These are phyloP conservation scores for Dicaeum eximium DNA, from an alignment of 2,113 vertebrate genomes.

Conservation along the genomic window DNA sequence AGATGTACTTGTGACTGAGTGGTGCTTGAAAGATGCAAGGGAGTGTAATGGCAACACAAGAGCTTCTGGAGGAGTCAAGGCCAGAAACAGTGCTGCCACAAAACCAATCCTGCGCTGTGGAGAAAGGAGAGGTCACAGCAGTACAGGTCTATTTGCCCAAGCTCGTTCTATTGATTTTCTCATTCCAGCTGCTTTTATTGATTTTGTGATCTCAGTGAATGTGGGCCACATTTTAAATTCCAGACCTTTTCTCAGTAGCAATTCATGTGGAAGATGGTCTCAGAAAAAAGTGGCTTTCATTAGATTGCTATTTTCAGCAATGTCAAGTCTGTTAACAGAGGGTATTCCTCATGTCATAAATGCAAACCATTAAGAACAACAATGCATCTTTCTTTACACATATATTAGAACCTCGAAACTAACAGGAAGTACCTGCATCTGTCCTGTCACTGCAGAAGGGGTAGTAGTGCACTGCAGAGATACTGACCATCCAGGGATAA, in stretches of 20 bases:
- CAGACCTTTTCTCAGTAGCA: background rate
- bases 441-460: background rate
- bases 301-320: background rate
- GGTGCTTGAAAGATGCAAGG: background rate
- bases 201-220: conserved; percentile 35
- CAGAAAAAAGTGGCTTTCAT: background rate
- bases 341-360: background rate
- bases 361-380: background rate
- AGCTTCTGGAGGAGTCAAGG: background rate
- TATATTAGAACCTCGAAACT: background rate
- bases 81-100: background rate
- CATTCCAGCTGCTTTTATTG: background rate
- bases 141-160: background rate
- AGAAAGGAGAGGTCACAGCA: conserved; percentile 12
- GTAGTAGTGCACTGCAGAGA: background rate
- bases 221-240: conserved; percentile 6
- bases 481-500: background rate
- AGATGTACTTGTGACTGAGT: background rate
- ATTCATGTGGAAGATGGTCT: background rate
- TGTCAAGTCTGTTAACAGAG: background rate
- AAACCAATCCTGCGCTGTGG: background rate
- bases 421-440: background rate
- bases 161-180: background rate
- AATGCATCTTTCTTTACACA: background rate
- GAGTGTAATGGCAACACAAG: background rate